Evolutionary conservation across 2,113 vertebrate genomes (phyloP), one percentile per base, ranked within the genome.

Genomic region (Seriola aureovittata): DNA sequence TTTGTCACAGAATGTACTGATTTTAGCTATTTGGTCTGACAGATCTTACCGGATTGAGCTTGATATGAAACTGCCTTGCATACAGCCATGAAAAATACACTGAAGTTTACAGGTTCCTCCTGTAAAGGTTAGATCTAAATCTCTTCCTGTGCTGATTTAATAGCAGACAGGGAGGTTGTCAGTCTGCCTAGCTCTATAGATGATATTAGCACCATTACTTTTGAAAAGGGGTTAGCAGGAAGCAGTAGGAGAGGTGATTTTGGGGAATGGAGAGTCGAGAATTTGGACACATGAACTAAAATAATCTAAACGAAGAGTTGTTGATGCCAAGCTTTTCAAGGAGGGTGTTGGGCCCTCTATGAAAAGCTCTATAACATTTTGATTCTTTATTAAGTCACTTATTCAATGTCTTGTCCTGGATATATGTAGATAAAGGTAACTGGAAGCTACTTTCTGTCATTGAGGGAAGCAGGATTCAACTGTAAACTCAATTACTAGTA

Each of bases 71-170:
- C 16, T 29, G 40, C 1, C 13, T 74, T 57, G 25, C 72, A 68
- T 59, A 48, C 38, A 62, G 42, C 79, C 14, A 79, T 80, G 71
- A 75, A 74, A 82, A 71, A 59, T 19, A 3, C 72, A 14, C 55
- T 7, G 46, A 74, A 55, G 16, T 40, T 36, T 55, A 16, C 60
- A 69, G n/a, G 65, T 75, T 70, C 68, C 14, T 46, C 7, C 32
- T 58, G 29, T 29, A 86, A 86, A 85, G 78, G 81, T 79, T 78
- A 69, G 54, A 66, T 40, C 52, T 67, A 48, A 71, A 73, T 87
- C 63, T 69, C 42, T 8, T 46, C 7, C 34, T n/a, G 12, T 40
- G 64, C 36, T 62, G 59, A 71, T 78, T 74, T 86, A 77, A 70
- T 34, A 52, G 74, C 65, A 67, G 66, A 25, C 19, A 72, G n/a